Percentiles rank a stretch among this genome's conserved stretches.
Evolutionary conservation across 1,140 invertebrate species (phyloP).

Genomic region (Drosophila sproati): DNA sequence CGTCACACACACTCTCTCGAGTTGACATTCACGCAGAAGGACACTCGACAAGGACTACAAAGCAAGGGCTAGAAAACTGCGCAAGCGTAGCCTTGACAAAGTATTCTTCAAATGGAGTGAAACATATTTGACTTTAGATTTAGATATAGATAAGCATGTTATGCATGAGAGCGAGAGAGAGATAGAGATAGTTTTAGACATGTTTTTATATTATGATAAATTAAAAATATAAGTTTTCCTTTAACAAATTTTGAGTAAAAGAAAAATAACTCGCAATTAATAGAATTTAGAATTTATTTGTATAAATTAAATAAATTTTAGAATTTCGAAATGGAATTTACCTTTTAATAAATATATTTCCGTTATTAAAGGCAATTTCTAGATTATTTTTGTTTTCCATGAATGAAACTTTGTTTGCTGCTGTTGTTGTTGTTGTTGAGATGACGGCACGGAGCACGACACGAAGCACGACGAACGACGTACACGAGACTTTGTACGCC

Average conservation of each 20-base stretch:
- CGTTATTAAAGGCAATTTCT: constrained; percentile 84
- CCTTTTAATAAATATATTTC: constrained; percentile 85
- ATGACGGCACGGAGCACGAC: constrained; percentile 16
- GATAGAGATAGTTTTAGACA: constrained; percentile 3
- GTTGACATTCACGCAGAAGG: too few relatives aligned
- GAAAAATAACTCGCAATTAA: not conserved
- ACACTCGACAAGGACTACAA: too few relatives aligned
- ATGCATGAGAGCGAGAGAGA: constrained; percentile 20
- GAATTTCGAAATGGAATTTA: constrained; percentile 27
- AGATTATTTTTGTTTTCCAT: constrained; percentile 84
- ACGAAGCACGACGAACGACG: constrained; percentile 14
- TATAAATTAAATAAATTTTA: too few relatives aligned
- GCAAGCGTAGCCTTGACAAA: too few relatives aligned
- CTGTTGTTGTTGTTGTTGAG: constrained; percentile 41
- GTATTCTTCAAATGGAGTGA: not conserved
- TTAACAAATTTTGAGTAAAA: not conserved
- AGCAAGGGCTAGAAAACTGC: too few relatives aligned
- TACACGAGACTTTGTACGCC: constrained; percentile 22
- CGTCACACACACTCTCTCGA: too few relatives aligned
- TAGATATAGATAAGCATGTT: not conserved
- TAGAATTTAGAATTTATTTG: constrained; percentile 26
- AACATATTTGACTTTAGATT: not conserved
- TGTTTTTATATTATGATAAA: constrained; percentile 18
- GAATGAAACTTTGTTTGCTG: constrained; percentile 69
- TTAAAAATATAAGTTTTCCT: not conserved